Conservation (phyloP, 2,797 vertebrate species). For the Nyctalus aviator region DNA sequence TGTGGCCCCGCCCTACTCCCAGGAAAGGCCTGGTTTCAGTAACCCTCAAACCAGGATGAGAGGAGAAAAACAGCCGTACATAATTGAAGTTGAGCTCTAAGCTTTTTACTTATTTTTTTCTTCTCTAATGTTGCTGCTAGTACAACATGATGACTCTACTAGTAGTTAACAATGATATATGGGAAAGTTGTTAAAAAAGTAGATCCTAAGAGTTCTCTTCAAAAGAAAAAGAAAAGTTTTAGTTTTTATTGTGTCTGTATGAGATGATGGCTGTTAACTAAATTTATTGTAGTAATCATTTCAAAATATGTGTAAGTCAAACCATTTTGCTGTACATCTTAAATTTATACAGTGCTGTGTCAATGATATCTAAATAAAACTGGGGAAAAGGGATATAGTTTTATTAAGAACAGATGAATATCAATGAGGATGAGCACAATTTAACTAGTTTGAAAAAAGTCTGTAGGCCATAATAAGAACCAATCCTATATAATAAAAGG, state of each 20-base stretch:
- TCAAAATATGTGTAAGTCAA: neutral
- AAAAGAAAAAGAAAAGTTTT: neutral
- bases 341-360: neutral
- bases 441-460: neutral
- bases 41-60: neutral
- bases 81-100: slow-evolving; percentile 1
- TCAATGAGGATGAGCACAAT: neutral
- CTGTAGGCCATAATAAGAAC: neutral
- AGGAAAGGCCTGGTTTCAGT: slow-evolving; percentile 37
- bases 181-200: neutral
- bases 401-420: slow-evolving; percentile 40
- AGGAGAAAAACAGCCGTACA: slow-evolving; percentile 8
- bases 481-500: neutral
- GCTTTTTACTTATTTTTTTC: slow-evolving; percentile 40
- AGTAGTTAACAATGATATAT: neutral
- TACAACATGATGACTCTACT: too few species aligned
- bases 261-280: neutral
- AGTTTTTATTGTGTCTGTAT: neutral
- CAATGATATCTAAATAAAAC: slow-evolving; percentile 24
- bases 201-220: neutral
- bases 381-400: neutral
- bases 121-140: slow-evolving; percentile 30
- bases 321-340: neutral
- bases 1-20: neutral
- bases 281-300: neutral